Conservation (phyloP, 64 coral and sea anemone genomes). For the Montipora sp. region DNA sequence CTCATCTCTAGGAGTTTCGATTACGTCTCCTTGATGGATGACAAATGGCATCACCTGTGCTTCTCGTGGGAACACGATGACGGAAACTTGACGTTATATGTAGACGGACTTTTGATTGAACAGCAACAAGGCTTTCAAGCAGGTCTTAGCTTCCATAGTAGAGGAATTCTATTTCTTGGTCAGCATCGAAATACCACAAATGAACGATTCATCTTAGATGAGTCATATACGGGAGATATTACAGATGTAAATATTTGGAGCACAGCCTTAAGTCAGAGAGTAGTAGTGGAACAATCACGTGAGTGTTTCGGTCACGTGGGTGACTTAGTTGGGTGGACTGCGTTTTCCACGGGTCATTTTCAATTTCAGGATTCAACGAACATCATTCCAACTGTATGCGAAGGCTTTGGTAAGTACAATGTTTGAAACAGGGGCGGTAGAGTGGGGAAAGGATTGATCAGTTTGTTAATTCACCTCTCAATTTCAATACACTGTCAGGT, state of each 20-base stretch:
- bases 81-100: slow-evolving; percentile 25
- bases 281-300: not conserved
- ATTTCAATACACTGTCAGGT: too few relatives aligned
- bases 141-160: not conserved
- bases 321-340: slow-evolving; percentile 5
- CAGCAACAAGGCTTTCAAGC: not conserved
- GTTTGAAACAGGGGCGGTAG: too few relatives aligned
- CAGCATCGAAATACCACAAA: not conserved
- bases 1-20: not conserved
- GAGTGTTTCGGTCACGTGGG: not conserved
- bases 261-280: not conserved
- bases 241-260: slow-evolving; percentile 38
- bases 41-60: slow-evolving; percentile 34
- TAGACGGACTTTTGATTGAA: slow-evolving; percentile 21
- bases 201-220: not conserved
- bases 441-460: too few relatives aligned
- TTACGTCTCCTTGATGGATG: slow-evolving; percentile 20
- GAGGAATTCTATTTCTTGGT: not conserved
- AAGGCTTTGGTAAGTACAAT: slow-evolving; percentile 2
- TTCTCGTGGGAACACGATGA: slow-evolving; percentile 13
- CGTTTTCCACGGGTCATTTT: not conserved
- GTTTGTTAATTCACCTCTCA: too few relatives aligned
- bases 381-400: slow-evolving; percentile 14
- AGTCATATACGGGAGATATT: slow-evolving; percentile 23
- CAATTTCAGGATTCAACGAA: not conserved